Evolutionary conservation across 2,113 vertebrate genomes (phyloP).

Genomic region (Hylia prasina): DNA sequence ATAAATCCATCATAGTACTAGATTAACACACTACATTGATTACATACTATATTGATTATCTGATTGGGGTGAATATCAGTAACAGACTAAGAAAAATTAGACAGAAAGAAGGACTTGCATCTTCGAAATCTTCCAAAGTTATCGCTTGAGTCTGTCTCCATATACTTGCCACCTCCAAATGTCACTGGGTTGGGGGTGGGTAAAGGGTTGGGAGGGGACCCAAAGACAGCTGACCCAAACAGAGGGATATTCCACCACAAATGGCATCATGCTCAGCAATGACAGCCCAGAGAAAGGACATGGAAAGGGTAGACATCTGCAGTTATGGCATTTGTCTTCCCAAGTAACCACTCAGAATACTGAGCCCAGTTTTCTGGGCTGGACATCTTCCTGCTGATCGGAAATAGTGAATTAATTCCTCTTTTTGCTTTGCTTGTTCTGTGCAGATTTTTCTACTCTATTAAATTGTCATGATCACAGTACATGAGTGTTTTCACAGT

Average conservation of each 20-base stretch:
- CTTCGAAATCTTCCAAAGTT: background rate
- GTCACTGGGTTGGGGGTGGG: background rate
- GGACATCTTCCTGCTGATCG: background rate
- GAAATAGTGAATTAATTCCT: background rate
- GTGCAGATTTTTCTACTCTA: background rate
- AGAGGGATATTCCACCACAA: background rate
- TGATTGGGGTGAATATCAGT: background rate
- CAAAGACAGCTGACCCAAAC: background rate
- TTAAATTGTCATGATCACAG: background rate
- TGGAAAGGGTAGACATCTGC: background rate
- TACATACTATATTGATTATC: background rate
- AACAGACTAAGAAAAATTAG: background rate
- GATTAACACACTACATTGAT: background rate
- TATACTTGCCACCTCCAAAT: accelerated
- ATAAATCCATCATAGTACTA: background rate
- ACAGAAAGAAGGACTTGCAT: background rate
- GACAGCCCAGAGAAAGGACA: background rate
- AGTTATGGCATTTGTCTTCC: background rate
- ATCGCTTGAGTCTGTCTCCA: background rate
- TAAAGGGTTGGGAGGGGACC: background rate
- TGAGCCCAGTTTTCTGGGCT: background rate
- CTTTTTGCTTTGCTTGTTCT: background rate
- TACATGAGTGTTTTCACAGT: background rate
- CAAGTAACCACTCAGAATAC: background rate
- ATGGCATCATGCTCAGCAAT: background rate